Evolutionary conservation across 2,888 invertebrate species (phyloP).

Genomic region (Stenodera caucasica): DNA sequence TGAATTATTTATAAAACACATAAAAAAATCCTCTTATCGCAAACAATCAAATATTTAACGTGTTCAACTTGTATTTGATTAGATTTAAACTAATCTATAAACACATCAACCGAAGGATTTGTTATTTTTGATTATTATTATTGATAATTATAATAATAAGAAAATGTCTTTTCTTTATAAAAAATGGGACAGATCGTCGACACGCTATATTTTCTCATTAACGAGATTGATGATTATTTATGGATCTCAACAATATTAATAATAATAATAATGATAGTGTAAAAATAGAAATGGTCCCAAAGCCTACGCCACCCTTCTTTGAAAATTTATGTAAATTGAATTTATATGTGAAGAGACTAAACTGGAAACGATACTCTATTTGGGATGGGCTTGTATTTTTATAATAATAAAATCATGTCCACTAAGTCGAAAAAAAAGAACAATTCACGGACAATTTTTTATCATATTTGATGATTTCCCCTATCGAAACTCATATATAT

Average conservation of each 20-base stretch:
- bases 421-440: too few relatives aligned
- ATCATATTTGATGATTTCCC: conserved; percentile 2
- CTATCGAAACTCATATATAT: not conserved
- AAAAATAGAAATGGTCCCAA: not conserved
- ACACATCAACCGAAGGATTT: conserved; percentile 2
- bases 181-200: too few relatives aligned
- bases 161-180: too few relatives aligned
- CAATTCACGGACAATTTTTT: not conserved
- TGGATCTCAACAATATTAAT: conserved; percentile 4
- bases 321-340: conserved; percentile 5
- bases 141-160: too few relatives aligned
- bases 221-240: conserved; percentile 13
- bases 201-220: conserved; percentile 24
- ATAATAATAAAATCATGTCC: too few relatives aligned
- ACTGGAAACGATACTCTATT: not conserved
- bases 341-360: not conserved
- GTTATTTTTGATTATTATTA: too few relatives aligned
- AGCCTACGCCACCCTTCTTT: conserved; percentile 3
- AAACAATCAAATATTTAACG: conserved; percentile 7
- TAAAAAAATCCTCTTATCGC: conserved; percentile 1
- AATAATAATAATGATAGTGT: not conserved
- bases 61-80: not conserved
- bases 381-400: not conserved
- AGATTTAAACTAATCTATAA: conserved; percentile 2
- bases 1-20: too few relatives aligned